phyloP scores from a whole-genome alignment of 1,140 invertebrate species.

The Dendroctonus valens region DNA sequence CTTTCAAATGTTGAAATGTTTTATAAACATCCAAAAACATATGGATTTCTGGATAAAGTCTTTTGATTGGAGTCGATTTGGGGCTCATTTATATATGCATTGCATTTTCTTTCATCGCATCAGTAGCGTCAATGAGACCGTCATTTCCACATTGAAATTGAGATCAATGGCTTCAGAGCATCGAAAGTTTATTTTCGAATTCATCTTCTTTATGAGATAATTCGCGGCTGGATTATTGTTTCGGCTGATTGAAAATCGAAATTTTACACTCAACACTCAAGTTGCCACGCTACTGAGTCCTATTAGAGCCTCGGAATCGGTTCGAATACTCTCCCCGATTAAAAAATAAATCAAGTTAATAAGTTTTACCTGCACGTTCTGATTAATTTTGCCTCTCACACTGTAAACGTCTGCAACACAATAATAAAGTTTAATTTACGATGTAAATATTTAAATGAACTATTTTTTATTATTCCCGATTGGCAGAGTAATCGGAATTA shows the following conservation, averaged over 20 bases:
- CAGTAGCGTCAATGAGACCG: no score
- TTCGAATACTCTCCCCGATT: slow-evolving; percentile 13
- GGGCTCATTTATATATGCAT: slow-evolving; percentile 18
- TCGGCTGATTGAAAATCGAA: background rate
- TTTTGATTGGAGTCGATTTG: slow-evolving; percentile 28
- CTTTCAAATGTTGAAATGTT: slow-evolving; percentile 48
- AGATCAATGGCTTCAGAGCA: no score
- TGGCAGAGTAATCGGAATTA: slow-evolving; percentile 18
- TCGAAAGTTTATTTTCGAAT: no score
- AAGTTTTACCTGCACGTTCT: slow-evolving; percentile 24
- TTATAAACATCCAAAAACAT: slow-evolving; percentile 49
- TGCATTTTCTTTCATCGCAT: no score
- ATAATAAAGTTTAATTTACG: slow-evolving; percentile 34
- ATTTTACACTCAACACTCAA: background rate
- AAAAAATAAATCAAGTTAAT: slow-evolving; percentile 31
- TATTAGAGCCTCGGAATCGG: slow-evolving; percentile 7
- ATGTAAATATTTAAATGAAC: slow-evolving; percentile 29
- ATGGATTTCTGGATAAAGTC: slow-evolving; percentile 49
- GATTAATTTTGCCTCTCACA: slow-evolving; percentile 23
- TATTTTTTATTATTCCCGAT: slow-evolving; percentile 28
- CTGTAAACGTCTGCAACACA: slow-evolving; percentile 27
- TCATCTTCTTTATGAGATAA: no score
- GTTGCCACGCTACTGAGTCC: slow-evolving; percentile 5
- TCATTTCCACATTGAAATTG: no score
- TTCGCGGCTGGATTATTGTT: no score